Conservation (phyloP, 64 coral and sea anemone genomes). For the Platygyra sinensis region DNA sequence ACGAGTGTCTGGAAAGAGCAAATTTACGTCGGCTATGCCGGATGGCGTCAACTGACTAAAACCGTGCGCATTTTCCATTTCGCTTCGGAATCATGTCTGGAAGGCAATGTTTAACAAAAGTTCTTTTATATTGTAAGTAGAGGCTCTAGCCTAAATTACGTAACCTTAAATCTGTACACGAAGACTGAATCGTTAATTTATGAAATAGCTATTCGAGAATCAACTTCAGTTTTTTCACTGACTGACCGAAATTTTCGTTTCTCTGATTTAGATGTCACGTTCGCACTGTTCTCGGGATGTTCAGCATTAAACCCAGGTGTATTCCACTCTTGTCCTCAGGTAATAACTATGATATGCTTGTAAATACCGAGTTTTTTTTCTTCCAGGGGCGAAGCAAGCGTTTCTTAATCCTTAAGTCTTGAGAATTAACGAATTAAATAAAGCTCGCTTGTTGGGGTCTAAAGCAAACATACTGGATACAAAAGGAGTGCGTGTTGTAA, state of each 20-base stretch:
- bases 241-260: neutral
- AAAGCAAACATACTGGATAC: neutral
- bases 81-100: neutral
- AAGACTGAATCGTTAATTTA: neutral
- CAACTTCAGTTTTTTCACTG: neutral
- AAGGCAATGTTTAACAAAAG: neutral
- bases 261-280: neutral
- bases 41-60: neutral
- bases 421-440: neutral
- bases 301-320: neutral
- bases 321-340: conserved; percentile 23
- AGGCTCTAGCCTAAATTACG: neutral
- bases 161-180: neutral
- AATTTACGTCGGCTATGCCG: neutral
- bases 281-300: neutral
- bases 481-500: neutral
- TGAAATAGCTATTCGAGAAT: neutral
- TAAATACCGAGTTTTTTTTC: neutral
- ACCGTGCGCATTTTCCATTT: neutral
- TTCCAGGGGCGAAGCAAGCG: neutral
- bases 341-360: neutral
- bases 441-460: neutral
- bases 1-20: neutral
- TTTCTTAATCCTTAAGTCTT: neutral
- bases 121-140: neutral